Evolutionary conservation across 2,113 vertebrate genomes (phyloP).

Genomic region (Odontesthes bonariensis): DNA sequence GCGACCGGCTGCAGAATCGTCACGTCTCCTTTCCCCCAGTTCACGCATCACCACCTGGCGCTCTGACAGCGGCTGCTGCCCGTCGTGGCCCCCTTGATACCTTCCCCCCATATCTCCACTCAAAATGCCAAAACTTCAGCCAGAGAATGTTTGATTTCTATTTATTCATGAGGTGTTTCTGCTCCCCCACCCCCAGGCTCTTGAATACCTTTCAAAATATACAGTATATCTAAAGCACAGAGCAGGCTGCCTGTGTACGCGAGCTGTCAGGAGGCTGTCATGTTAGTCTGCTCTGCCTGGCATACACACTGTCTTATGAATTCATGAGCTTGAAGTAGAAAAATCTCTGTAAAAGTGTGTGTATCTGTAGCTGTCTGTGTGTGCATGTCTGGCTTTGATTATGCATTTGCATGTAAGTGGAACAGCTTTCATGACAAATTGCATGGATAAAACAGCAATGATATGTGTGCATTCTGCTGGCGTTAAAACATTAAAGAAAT

Average conservation of each 20-base stretch:
- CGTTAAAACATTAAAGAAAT: conserved; percentile 4
- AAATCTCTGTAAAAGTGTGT: conserved; percentile 43
- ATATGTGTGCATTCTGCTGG: background rate
- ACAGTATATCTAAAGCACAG: conserved; percentile 69
- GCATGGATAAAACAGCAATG: background rate
- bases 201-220: conserved; percentile 66
- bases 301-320: conserved; percentile 67
- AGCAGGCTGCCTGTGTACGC: conserved; percentile 64
- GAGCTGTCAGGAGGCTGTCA: conserved; percentile 79
- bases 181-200: conserved; percentile 36
- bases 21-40: conserved; percentile 55
- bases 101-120: conserved; percentile 58
- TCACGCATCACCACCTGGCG: conserved; percentile 80
- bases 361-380: conserved; percentile 29
- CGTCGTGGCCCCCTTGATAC: conserved; percentile 65
- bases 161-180: conserved; percentile 74
- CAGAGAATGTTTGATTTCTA: conserved; percentile 73
- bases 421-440: conserved; percentile 23
- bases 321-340: conserved; percentile 73
- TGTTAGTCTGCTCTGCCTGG: conserved; percentile 65
- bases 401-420: conserved; percentile 37
- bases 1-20: conserved; percentile 35
- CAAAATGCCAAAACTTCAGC: conserved; percentile 69
- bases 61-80: conserved; percentile 77
- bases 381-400: conserved; percentile 54